phyloP scores from a whole-genome alignment of 2,113 vertebrate species.

The Atlantisia rogersi region DNA sequence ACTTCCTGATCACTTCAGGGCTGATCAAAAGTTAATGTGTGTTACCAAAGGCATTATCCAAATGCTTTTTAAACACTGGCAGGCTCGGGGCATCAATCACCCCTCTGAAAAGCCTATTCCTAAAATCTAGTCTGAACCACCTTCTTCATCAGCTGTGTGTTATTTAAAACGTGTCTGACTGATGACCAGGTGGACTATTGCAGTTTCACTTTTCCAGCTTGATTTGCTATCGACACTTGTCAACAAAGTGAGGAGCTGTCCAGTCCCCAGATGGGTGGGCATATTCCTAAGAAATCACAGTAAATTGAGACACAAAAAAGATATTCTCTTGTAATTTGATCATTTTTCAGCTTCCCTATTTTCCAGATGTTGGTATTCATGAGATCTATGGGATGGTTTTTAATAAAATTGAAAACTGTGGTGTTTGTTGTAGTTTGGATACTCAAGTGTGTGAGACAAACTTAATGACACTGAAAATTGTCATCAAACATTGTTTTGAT shows the following conservation, averaged over 20 bases:
- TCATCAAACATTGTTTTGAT: neutral
- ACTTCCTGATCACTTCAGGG: neutral
- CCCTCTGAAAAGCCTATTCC: neutral
- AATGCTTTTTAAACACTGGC: neutral
- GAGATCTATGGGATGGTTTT: neutral
- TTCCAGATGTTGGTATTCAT: neutral
- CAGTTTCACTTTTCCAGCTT: neutral
- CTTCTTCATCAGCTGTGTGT: neutral
- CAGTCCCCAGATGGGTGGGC: neutral
- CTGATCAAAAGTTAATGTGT: neutral
- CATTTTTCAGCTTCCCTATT: neutral
- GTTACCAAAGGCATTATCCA: neutral
- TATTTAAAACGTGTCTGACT: neutral
- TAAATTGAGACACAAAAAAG: neutral
- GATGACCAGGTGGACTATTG: neutral
- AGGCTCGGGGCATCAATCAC: accelerated
- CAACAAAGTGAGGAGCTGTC: neutral
- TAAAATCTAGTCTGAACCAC: neutral
- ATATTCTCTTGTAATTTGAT: neutral
- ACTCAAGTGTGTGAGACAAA: neutral
- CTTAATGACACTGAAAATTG: neutral
- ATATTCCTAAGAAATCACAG: neutral
- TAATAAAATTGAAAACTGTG: neutral
- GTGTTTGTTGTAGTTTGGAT: neutral
- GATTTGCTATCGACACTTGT: neutral